Evolutionary conservation across 53 echinoderm and acorn worm species (phyloP).

Genomic region (Zoroaster sp.): DNA sequence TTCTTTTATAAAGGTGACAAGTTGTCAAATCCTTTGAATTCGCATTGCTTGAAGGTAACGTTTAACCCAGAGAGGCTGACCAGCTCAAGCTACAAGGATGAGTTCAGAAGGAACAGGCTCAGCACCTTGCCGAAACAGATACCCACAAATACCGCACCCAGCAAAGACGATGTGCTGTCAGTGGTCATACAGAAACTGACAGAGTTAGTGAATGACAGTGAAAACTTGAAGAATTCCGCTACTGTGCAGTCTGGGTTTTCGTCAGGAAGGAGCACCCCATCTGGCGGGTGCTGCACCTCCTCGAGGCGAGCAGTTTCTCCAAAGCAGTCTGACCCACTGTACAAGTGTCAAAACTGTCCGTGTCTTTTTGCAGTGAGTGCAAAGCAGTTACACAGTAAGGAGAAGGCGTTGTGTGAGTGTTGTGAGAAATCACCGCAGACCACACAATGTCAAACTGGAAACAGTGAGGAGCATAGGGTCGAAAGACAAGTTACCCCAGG

Average conservation of each 20-base stretch:
- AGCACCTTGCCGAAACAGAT: neutral
- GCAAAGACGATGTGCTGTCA: conserved; percentile 89
- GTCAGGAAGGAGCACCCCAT: conserved; percentile 41
- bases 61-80: neutral
- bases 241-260: neutral
- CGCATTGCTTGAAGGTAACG: conserved; percentile 29
- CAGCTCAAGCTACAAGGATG: neutral
- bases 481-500: neutral
- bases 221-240: conserved; percentile 32
- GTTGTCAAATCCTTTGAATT: neutral
- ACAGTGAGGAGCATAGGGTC: neutral
- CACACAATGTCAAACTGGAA: neutral
- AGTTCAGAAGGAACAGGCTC: neutral
- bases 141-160: conserved; percentile 9
- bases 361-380: conserved; percentile 79
- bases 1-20: neutral
- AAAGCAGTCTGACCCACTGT: conserved; percentile 1
- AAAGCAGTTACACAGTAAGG: conserved; percentile 46
- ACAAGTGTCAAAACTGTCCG: conserved; percentile 89
- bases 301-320: neutral
- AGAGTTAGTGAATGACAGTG: conserved; percentile 85
- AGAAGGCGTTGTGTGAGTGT: conserved; percentile 72
- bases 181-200: conserved; percentile 97
- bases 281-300: neutral
- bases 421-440: conserved; percentile 61